These are phyloP conservation scores for Lasioglossum leucozonium DNA, from an alignment of 2,888 invertebrate species.

Conservation along the genomic window DNA sequence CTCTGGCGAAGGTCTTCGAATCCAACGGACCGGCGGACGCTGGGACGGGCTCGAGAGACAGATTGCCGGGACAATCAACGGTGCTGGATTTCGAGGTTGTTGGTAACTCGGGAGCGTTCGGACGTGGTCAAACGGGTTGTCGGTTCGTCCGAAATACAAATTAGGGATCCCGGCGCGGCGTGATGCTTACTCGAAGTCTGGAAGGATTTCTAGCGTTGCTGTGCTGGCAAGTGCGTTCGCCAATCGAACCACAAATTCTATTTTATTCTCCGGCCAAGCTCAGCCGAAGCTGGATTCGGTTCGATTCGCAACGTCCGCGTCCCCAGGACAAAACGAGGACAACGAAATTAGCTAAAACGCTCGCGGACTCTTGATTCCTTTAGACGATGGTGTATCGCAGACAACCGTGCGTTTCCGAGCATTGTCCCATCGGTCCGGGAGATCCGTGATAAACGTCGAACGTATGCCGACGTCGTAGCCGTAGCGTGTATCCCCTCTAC, in stretches of 20 bases:
- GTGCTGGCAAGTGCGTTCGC: neutral
- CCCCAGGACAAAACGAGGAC: too few relatives aligned
- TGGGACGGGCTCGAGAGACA: neutral
- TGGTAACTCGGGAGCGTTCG: neutral
- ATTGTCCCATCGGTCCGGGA: conserved; percentile 66
- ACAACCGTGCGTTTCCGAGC: conserved; percentile 49
- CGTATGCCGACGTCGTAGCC: too few relatives aligned
- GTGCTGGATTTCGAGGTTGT: neutral
- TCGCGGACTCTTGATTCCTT: too few relatives aligned
- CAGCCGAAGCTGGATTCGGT: too few relatives aligned
- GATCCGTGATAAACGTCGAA: conserved; percentile 73
- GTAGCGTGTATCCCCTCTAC: neutral
- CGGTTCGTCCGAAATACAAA: neutral
- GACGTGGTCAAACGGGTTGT: neutral
- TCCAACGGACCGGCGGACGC: neutral
- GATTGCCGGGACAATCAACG: neutral
- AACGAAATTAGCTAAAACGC: too few relatives aligned
- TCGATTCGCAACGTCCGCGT: too few relatives aligned
- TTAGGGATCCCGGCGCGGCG: too few relatives aligned
- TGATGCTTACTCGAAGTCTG: too few relatives aligned
- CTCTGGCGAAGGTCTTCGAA: neutral
- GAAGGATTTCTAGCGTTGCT: too few relatives aligned
- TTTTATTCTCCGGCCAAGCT: too few relatives aligned
- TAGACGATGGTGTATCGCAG: neutral
- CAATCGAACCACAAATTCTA: too few relatives aligned